These are phyloP conservation scores for Oreohelix idahoensis DNA, from an alignment of 1,140 invertebrate genomes.

Conservation along the genomic window DNA sequence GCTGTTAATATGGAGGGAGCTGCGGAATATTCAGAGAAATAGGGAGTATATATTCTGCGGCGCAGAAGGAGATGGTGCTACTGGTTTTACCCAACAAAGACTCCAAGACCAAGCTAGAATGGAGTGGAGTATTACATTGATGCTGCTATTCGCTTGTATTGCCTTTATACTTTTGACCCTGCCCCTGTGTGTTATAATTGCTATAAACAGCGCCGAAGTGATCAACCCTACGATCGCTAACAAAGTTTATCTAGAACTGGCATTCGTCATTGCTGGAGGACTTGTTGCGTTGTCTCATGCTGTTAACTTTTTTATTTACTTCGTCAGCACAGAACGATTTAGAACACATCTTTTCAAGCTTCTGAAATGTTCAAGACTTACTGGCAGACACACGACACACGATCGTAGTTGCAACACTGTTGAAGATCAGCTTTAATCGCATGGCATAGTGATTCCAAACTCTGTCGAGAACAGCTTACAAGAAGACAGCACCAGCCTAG, in stretches of 20 bases:
- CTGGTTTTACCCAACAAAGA: background rate
- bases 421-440: too few species aligned
- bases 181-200: constrained; percentile 24
- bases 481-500: too few species aligned
- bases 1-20: background rate
- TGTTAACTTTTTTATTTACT: constrained; percentile 47
- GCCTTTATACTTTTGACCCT: constrained; percentile 41
- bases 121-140: constrained; percentile 36
- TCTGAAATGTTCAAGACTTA: background rate
- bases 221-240: background rate
- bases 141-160: constrained; percentile 42
- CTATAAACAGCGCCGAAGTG: background rate
- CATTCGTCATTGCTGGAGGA: constrained; percentile 39
- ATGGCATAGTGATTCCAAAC: too few species aligned
- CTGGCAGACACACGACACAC: background rate
- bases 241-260: background rate
- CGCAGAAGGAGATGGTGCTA: background rate
- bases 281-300: constrained; percentile 38
- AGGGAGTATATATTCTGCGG: background rate
- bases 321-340: constrained; percentile 35
- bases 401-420: too few species aligned
- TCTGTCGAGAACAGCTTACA: too few species aligned
- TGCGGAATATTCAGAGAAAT: background rate
- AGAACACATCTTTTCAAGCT: background rate
- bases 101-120: background rate